These are phyloP conservation scores for Blomia tropicalis DNA, from an alignment of 2,888 invertebrate genomes.

Conservation along the genomic window DNA sequence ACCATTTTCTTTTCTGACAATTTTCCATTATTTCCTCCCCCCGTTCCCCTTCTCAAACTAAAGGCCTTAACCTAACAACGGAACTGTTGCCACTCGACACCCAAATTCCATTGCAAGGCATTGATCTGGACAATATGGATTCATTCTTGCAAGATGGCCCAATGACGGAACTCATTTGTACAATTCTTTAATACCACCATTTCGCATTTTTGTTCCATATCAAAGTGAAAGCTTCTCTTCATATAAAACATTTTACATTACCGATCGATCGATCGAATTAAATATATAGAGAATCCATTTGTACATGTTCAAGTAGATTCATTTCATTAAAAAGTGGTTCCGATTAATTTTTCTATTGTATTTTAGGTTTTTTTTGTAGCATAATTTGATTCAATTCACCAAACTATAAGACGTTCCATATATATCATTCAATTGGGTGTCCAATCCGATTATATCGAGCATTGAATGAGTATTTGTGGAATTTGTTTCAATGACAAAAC, in stretches of 20 bases:
- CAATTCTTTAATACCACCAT: background rate
- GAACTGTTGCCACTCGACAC: slow-evolving; percentile 15
- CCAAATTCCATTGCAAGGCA: slow-evolving; percentile 10
- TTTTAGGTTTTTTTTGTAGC: background rate
- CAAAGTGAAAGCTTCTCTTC: too few species aligned
- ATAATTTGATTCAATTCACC: too few species aligned
- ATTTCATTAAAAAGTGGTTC: too few species aligned
- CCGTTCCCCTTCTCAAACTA: background rate
- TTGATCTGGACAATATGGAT: background rate
- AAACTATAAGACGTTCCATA: too few species aligned
- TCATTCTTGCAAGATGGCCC: slow-evolving; percentile 1
- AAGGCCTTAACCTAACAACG: slow-evolving; percentile 13
- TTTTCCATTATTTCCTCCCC: background rate
- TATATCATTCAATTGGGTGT: too few species aligned
- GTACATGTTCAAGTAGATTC: background rate
- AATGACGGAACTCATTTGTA: slow-evolving; percentile 4
- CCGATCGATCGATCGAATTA: background rate
- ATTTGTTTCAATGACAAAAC: too few species aligned
- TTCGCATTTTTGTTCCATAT: background rate
- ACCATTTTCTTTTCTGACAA: background rate
- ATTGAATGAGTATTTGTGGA: too few species aligned
- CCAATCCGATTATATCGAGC: too few species aligned
- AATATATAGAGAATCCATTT: background rate
- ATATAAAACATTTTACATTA: background rate
- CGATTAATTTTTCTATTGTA: background rate